Conservation (phyloP, 2,113 vertebrate species). For the Tupaia chinensis region DNA sequence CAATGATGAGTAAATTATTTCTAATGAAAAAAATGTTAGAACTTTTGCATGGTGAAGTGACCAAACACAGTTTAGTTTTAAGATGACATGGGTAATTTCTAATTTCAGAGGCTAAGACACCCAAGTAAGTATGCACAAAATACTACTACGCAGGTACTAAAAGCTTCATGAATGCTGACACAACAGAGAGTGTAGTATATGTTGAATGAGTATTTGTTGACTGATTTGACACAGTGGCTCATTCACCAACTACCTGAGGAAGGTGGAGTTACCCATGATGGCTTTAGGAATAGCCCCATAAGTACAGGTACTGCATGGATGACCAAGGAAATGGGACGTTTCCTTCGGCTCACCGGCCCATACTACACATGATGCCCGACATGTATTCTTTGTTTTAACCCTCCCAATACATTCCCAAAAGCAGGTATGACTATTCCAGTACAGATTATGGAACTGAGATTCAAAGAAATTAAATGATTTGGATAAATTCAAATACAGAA, state of each 20-base stretch:
- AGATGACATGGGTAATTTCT: neutral
- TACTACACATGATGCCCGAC: neutral
- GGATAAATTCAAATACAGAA: neutral
- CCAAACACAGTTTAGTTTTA: conserved; percentile 27
- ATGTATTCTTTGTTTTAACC: neutral
- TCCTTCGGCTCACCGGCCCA: neutral
- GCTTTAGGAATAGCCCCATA: neutral
- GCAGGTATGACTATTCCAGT: neutral
- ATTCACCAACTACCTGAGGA: neutral
- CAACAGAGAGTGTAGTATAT: neutral
- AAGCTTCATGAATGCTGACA: neutral
- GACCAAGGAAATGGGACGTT: neutral
- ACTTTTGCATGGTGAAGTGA: neutral
- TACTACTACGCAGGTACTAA: neutral
- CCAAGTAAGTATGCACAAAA: conserved; percentile 13
- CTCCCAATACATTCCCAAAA: conserved; percentile 41
- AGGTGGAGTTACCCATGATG: neutral
- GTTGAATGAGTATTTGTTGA: conserved; percentile 29
- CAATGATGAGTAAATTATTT: neutral
- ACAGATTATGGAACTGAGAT: neutral
- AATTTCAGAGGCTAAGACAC: neutral
- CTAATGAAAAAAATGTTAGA: conserved; percentile 5
- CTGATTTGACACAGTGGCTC: neutral
- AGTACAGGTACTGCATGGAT: neutral
- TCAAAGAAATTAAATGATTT: conserved; percentile 31